Evolutionary conservation across 2,888 invertebrate species (phyloP), one percentile per base, ranked within the genome.

Genomic region (Xestoiulus laeticollis): DNA sequence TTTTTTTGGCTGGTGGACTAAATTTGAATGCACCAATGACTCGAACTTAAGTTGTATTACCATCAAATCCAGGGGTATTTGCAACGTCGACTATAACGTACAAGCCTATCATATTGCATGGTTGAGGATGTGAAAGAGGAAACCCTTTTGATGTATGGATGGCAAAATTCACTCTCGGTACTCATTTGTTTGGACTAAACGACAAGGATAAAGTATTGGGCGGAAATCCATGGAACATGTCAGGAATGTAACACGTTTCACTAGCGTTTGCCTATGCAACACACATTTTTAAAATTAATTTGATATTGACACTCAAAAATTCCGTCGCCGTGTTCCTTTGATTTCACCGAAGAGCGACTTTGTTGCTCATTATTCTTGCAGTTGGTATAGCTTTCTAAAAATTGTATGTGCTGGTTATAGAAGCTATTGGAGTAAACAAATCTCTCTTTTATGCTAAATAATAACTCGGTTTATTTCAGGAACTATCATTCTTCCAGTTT

Each of bases 21-120:
- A 84, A 84, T 84, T 84, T 84, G 84, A 32, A 84, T 84, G 84
- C 84, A 43, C 43, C 84, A 84, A 3, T 84, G 84, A 26, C 84
- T 84, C 84, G 43, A 84, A 84, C 84, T 38, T 38, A 33, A 43
- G 33, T 84, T 84, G 84, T n/a, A 84, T 84, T 84, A 84, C 26
- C 84, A 84, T 84, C 84, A 84, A 84, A 84, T 84, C 43, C 84
- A 43, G 26, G 68, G 68, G 68, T 68, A 68, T 68, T 68, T 68
- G 68, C 68, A 19, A 68, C 68, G 26, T 68, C 22, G 68, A 68
- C 68, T 68, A 26, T n/a, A n/a, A 19, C 59, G 10, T 26, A 26
- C 68, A 26, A 68, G 68, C 68, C 68, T 68, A 68, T 68, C 68
- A 8, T 68, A 26, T 68, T 68, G 68, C 68, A 26, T 6, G 68